A percentile compares a stretch with the other conserved stretches of the same genome.
phyloP scores from a whole-genome alignment of 1,140 invertebrate species.

The Manduca sexta region DNA sequence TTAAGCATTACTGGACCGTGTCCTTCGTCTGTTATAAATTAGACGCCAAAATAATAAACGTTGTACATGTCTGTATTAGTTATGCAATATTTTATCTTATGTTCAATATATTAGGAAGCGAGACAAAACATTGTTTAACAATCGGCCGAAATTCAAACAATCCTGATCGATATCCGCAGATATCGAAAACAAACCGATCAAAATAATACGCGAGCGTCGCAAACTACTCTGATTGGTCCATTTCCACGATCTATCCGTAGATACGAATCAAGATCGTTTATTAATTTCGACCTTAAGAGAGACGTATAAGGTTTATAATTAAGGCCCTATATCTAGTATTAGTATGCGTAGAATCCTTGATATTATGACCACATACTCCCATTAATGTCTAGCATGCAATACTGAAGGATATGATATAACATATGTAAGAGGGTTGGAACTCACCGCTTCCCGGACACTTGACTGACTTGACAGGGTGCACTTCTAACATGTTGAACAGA shows the following conservation, averaged over 20 bases:
- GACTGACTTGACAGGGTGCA: conserved; percentile 92
- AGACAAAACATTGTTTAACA: too few relatives aligned
- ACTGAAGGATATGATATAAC: conserved; percentile 21
- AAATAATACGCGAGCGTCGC: too few relatives aligned
- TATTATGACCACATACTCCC: conserved; percentile 73
- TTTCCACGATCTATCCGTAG: too few relatives aligned
- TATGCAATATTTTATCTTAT: too few relatives aligned
- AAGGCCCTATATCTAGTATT: conserved; percentile 18
- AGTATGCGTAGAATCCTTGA: conserved; percentile 59
- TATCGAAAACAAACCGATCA: not conserved
- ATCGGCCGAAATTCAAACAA: too few relatives aligned
- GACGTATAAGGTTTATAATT: not conserved
- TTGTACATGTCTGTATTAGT: too few relatives aligned
- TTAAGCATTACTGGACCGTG: conserved; percentile 34
- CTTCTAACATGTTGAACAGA: conserved; percentile 96
- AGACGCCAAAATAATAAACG: too few relatives aligned
- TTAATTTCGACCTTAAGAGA: not conserved
- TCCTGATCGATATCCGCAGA: too few relatives aligned
- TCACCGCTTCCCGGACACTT: conserved; percentile 80
- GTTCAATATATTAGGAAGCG: too few relatives aligned
- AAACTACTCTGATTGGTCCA: not conserved
- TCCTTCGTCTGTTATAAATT: conserved; percentile 16
- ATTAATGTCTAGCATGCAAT: conserved; percentile 59
- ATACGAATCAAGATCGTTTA: too few relatives aligned
- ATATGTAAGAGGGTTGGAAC: conserved; percentile 13